Percentiles rank a stretch among this genome's conserved stretches.
These are phyloP conservation scores for Cinclus cinclus DNA, from an alignment of 2,113 vertebrate genomes.

Conservation along the genomic window DNA sequence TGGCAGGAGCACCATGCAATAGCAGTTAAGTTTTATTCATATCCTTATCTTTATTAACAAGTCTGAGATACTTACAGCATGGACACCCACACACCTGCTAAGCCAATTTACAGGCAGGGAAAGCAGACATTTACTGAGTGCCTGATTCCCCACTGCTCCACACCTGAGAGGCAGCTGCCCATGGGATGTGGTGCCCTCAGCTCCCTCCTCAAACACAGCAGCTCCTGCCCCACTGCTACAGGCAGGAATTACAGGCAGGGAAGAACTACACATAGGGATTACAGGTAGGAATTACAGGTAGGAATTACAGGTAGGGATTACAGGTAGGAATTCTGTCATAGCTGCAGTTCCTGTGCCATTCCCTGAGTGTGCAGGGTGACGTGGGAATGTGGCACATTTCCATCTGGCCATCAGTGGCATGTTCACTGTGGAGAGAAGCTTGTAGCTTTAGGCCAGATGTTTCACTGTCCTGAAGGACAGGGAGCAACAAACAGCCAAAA, in stretches of 20 bases:
- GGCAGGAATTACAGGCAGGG: background rate
- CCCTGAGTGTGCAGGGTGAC: background rate
- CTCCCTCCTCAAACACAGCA: background rate
- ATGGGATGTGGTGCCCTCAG: background rate
- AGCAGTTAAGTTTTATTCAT: slow-evolving; percentile 49
- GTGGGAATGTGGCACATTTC: slow-evolving; percentile 6
- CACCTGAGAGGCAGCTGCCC: background rate
- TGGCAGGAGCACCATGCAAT: background rate
- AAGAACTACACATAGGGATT: background rate
- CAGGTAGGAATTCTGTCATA: background rate
- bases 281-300: background rate
- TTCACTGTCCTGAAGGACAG: background rate
- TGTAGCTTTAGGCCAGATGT: background rate
- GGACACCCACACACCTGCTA: slow-evolving; percentile 30
- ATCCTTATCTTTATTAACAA: slow-evolving; percentile 33
- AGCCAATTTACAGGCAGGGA: background rate
- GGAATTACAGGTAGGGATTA: background rate
- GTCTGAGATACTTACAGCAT: slow-evolving; percentile 38
- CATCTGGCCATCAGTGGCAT: background rate
- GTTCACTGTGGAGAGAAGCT: background rate
- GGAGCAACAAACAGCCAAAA: background rate
- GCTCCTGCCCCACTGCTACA: background rate
- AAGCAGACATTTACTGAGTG: background rate
- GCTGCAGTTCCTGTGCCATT: background rate
- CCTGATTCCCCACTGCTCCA: background rate